Base-by-base conservation (phyloP, 2,797 vertebrate species). In the Margarornis squamiger region DNA sequence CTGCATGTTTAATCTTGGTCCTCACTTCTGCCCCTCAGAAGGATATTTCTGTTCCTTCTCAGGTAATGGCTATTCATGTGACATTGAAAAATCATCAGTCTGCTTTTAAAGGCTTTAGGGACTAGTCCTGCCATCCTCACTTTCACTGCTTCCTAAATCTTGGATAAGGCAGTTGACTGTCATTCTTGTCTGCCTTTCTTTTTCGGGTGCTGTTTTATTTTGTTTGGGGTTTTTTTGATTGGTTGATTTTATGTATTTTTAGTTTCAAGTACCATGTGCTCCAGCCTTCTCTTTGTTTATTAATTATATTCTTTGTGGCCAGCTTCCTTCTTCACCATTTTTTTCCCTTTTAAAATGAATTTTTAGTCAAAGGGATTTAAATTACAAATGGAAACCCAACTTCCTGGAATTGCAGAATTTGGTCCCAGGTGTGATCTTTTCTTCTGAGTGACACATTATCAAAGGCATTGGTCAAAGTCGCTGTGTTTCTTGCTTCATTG, bases 371-470 rank as follows among this genome's bases (percentile, higher is more conserved):
- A 85, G 5, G 13, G 9, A 32, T 79, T 74, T 68, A 90, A 90
- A 94, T 68, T 34, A 52, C 19, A 79, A 86, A 62, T 38, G 12
- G 29, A 72, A 93, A 80, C 80, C 18, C 29, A 23, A 38, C 62
- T 88, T 81, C 43, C 81, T 75, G 65, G 62, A 86, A 75, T 68
- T 78, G 30, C 68, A 93, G 88, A 80, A 90, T 86, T 48, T 88
- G 58, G 32, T 66, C 45, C 12, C 39, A 78, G 86, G 55, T 72
- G 55, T 59, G 32, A 48, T 71, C 38, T 79, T 68, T 68, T 48
- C 51, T 58, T 68, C 68, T 9, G 6, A 75, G 79, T 83, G 68
- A 45, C 51, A 36, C 3, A 2, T 52, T 45, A 27, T 29, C n/a
- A 51, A 73, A 62, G 32, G 12, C n/a, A 36, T 22, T 61, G n/a